Evolutionary conservation across 2,113 vertebrate species (phyloP).

Genomic region (Capreolus pygargus): DNA sequence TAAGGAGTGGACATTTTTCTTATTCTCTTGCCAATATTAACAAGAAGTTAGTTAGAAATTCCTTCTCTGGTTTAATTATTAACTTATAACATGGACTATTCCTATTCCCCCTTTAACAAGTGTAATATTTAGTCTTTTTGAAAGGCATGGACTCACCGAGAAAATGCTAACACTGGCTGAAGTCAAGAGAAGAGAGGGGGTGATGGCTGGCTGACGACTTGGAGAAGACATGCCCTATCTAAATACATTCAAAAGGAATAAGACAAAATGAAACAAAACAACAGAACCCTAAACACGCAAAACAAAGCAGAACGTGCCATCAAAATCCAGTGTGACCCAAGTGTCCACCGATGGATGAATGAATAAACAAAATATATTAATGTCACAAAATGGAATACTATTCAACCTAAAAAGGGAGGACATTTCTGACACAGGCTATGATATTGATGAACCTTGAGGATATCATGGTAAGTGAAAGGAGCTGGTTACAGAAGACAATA

Average conservation of each 20-base stretch:
- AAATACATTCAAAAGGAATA: not conserved
- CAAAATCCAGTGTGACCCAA: not conserved
- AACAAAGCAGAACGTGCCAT: not conserved
- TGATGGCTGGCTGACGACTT: not conserved
- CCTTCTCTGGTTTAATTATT: not conserved
- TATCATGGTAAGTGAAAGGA: not conserved
- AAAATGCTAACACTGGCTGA: not conserved
- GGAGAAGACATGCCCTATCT: not conserved
- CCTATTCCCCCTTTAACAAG: not conserved
- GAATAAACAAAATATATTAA: not conserved
- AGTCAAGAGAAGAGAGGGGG: not conserved
- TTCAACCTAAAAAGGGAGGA: not conserved
- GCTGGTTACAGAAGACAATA: not conserved
- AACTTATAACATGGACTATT: not conserved
- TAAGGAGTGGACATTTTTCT: not conserved
- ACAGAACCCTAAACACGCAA: not conserved
- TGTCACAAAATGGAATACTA: not conserved
- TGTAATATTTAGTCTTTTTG: not conserved
- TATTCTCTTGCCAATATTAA: not conserved
- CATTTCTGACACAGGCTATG: not conserved
- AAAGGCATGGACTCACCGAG: not conserved
- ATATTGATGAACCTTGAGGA: not conserved
- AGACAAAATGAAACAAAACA: not conserved
- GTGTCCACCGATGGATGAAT: not conserved
- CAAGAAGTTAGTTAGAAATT: not conserved